These are phyloP conservation scores for Epizoanthus illoricatus DNA, from an alignment of 92 coral and sea anemone genomes.

Conservation along the genomic window DNA sequence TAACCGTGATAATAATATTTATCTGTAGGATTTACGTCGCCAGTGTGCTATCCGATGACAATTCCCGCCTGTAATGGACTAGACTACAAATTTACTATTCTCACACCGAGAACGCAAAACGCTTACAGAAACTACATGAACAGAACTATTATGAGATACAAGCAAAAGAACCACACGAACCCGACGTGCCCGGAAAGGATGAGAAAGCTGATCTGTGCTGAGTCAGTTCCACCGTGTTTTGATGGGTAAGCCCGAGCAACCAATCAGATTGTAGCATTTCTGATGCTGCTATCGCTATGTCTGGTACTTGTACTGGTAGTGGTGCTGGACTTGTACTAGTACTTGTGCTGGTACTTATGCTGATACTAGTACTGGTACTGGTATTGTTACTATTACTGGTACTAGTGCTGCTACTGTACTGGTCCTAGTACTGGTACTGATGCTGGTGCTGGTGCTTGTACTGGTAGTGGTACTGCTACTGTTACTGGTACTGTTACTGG, in stretches of 20 bases:
- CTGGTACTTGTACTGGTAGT: no score
- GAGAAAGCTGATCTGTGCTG: slow-evolving; percentile 10
- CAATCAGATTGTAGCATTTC: no score
- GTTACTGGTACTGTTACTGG: no score
- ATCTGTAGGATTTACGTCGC: neutral
- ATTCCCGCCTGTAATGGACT: slow-evolving; percentile 1
- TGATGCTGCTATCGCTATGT: no score
- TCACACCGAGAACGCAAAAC: neutral
- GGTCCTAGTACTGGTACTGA: no score
- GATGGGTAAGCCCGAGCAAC: neutral
- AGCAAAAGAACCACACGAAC: neutral
- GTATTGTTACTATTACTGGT: no score
- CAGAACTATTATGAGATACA: neutral
- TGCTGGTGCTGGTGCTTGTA: no score
- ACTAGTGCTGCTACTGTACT: no score
- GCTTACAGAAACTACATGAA: slow-evolving; percentile 1
- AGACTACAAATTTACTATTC: slow-evolving; percentile 5
- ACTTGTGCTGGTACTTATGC: no score
- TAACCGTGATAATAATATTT: neutral
- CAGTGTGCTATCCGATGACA: slow-evolving; percentile 8
- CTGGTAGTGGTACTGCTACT: no score
- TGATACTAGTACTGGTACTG: no score
- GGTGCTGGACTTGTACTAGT: no score
- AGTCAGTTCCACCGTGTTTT: slow-evolving; percentile 13
- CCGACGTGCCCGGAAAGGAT: neutral